Base-by-base conservation (phyloP, 2,888 invertebrate genomes). In the Timandra comae region DNA sequence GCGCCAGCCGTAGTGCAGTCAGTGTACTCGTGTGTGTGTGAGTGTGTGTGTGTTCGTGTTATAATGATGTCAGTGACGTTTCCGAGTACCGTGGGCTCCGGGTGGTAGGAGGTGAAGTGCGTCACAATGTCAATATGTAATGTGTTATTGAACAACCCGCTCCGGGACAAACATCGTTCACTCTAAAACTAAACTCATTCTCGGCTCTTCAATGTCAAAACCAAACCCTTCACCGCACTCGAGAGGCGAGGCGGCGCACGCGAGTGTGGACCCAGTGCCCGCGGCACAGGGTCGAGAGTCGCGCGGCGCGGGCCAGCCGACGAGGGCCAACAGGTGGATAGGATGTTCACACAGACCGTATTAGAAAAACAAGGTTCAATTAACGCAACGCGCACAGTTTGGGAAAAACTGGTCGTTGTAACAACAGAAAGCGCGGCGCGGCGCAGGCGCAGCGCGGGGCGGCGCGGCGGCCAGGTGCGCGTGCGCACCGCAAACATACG, bases 321-420 rank as follows among this genome's bases (percentile, higher is more conserved):
- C 8, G 27, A 33, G 30, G 8, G 9, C 9, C 26, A 33, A 38
- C 48, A 45, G 31, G 44, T 35, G 34, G 30, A 31, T 19, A 27
- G 44, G 37, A 40, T 66, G 68, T 72, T 69, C 69, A 56, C 54
- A 52, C 59, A 58, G 52, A 45, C 53, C 53, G 56, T 58, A 60
- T 59, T 60, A 65, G 51, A 69, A 66, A 64, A 68, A 66, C 60
- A 59, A 66, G 63, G 52, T 47, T 62, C 66, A 68, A 71, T 75
- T 67, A 72, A 69, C 67, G 64, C 57, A 39, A 43, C 56, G 63
- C 62, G 53, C 63, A 66, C 60, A 58, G 63, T 65, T 62, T 55
- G 50, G 52, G 64, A 59, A 55, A 65, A 70, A 65, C 60, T 64
- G 60, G 61, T 49, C 49, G 57, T 59, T 46, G 60, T 61, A 67